These are phyloP conservation scores for Heliconius nattereri DNA, from an alignment of 1,140 invertebrate genomes.

Conservation along the genomic window DNA sequence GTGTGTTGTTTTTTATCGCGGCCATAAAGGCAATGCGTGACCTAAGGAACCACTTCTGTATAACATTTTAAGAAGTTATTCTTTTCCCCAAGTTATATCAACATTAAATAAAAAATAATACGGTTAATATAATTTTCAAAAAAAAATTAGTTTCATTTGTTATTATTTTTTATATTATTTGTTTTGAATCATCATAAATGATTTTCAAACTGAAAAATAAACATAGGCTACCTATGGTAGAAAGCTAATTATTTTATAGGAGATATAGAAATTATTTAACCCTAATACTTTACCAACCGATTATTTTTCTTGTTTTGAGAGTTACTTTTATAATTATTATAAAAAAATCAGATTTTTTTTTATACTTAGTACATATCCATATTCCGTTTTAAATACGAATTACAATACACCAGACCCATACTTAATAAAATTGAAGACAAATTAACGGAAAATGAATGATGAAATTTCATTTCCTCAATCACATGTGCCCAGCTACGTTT, in stretches of 20 bases:
- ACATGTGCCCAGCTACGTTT: constrained; percentile 17
- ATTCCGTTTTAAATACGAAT: background rate
- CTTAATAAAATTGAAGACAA: background rate
- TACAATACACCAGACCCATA: background rate
- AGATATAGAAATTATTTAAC: too few relatives aligned
- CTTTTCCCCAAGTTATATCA: constrained; percentile 7
- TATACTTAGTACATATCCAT: background rate
- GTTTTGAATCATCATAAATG: too few relatives aligned
- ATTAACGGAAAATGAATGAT: constrained; percentile 27
- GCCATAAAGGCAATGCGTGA: constrained; percentile 65
- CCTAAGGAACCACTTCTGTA: constrained; percentile 52
- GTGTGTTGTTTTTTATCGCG: constrained; percentile 71
- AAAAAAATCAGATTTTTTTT: too few relatives aligned
- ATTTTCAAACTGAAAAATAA: too few relatives aligned
- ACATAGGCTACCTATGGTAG: too few relatives aligned
- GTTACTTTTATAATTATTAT: too few relatives aligned
- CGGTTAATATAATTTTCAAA: too few relatives aligned
- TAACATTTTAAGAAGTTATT: constrained; percentile 54
- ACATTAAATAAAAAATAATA: constrained; percentile 14
- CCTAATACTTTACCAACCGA: too few relatives aligned
- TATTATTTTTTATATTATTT: too few relatives aligned
- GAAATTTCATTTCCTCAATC: constrained; percentile 35
- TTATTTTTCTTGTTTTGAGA: too few relatives aligned
- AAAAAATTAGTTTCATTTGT: too few relatives aligned
- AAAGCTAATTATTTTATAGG: too few relatives aligned